These are phyloP conservation scores for Thalassoma bifasciatum DNA, from an alignment of 2,113 vertebrate genomes.

Conservation along the genomic window DNA sequence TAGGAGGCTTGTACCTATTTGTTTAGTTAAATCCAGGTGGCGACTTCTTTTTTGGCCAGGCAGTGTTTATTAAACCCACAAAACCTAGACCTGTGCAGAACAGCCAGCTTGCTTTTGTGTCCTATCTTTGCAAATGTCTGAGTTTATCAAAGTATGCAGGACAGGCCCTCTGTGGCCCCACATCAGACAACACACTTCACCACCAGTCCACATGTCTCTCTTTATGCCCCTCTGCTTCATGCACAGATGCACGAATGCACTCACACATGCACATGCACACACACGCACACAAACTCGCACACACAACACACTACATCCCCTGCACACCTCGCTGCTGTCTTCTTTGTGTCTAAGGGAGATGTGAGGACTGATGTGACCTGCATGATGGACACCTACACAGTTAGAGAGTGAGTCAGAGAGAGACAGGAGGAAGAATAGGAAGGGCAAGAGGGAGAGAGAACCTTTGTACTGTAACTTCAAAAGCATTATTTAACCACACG, in stretches of 20 bases:
- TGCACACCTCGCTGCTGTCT: too few species aligned
- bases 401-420: slow-evolving; percentile 15
- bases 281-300: slow-evolving; percentile 25
- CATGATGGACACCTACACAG: slow-evolving; percentile 19
- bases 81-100: slow-evolving; percentile 39
- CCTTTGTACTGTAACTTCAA: slow-evolving; percentile 79
- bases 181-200: slow-evolving; percentile 44
- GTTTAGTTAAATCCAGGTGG: too few species aligned
- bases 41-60: too few species aligned
- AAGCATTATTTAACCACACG: slow-evolving; percentile 52
- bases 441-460: slow-evolving; percentile 9
- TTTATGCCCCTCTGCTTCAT: too few species aligned
- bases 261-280: slow-evolving; percentile 24
- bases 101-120: slow-evolving; percentile 35
- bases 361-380: slow-evolving; percentile 45
- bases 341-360: slow-evolving; percentile 5
- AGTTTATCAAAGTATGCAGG: slow-evolving; percentile 54
- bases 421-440: neutral
- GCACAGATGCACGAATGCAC: too few species aligned
- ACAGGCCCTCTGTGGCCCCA: slow-evolving; percentile 44
- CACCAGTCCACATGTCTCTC: slow-evolving; percentile 25
- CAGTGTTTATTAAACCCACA: too few species aligned
- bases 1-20: too few species aligned
- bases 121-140: slow-evolving; percentile 48
- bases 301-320: slow-evolving; percentile 29